Percentiles rank a stretch among this genome's conserved stretches.
Conservation (phyloP, 2,113 vertebrate genomes). For the Eubucco bourcierii region DNA sequence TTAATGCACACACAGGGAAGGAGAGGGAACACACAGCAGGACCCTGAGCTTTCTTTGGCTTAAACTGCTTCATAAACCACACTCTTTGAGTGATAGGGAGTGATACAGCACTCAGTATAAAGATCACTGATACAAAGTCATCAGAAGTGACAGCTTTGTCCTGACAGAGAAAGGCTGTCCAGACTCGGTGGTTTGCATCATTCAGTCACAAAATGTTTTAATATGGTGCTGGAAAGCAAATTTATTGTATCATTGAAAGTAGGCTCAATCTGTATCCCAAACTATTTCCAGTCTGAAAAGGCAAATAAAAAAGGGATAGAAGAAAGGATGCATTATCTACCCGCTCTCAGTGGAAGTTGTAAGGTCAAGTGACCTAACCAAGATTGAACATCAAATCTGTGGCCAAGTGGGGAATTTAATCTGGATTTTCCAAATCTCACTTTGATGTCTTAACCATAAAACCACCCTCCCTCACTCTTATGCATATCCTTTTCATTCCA, state of each 20-base stretch:
- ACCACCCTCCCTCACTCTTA: background rate
- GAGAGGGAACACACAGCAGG: background rate
- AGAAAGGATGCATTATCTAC: conserved; percentile 32
- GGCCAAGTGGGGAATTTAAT: conserved; percentile 19
- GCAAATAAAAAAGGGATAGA: background rate
- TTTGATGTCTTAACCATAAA: conserved; percentile 58
- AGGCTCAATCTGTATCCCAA: background rate
- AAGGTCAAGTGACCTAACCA: conserved; percentile 29
- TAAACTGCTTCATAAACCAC: background rate
- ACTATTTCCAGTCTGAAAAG: conserved; percentile 4
- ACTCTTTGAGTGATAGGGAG: background rate
- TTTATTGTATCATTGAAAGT: background rate
- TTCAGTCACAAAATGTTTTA: conserved; percentile 11
- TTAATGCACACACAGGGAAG: background rate
- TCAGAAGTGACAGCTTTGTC: conserved; percentile 16
- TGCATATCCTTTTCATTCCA: conserved; percentile 7
- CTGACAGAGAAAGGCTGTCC: background rate
- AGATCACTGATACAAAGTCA: conserved; percentile 11
- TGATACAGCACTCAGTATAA: conserved; percentile 2
- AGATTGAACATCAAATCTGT: background rate
- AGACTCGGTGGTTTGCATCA: background rate
- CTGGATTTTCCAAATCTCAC: conserved; percentile 43
- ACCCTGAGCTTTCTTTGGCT: background rate
- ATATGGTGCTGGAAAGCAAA: background rate
- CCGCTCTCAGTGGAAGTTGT: background rate